Percentiles rank a stretch among this genome's conserved stretches.
phyloP scores from a whole-genome alignment of 2,113 vertebrate genomes.

The Sterrhoptilus dennistouni region DNA sequence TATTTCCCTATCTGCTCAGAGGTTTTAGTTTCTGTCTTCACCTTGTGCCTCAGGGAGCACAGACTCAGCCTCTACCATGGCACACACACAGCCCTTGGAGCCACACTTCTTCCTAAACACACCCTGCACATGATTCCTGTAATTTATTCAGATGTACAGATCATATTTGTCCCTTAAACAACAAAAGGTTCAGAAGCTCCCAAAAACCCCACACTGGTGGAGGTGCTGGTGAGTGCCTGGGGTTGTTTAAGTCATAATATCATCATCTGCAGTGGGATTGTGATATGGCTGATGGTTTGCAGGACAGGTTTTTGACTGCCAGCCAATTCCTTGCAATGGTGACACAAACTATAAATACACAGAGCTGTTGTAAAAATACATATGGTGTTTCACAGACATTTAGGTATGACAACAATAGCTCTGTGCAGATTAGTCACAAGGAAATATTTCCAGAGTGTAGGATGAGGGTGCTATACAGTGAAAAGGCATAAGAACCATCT shows the following conservation, averaged over 20 bases:
- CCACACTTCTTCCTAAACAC: neutral
- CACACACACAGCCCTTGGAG: neutral
- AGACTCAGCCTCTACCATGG: fast-evolving
- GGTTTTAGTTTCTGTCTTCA: neutral
- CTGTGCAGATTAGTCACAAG: neutral
- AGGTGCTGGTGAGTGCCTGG: neutral
- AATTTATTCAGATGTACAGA: neutral
- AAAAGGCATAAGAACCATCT: neutral
- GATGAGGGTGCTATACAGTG: neutral
- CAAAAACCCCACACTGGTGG: neutral
- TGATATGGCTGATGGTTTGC: neutral
- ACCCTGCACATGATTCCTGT: neutral
- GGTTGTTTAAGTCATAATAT: neutral
- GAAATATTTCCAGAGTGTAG: neutral
- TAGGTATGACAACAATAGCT: neutral
- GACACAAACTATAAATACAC: neutral
- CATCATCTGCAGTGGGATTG: neutral
- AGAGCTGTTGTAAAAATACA: neutral
- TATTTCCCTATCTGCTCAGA: neutral
- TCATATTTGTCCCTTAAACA: neutral
- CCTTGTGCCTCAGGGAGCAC: no score
- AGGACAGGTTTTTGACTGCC: neutral
- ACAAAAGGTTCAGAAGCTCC: neutral
- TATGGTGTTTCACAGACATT: neutral
- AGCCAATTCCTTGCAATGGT: neutral